These are phyloP conservation scores for Pelmatolapia mariae DNA, from an alignment of 2,113 vertebrate genomes.

Conservation along the genomic window DNA sequence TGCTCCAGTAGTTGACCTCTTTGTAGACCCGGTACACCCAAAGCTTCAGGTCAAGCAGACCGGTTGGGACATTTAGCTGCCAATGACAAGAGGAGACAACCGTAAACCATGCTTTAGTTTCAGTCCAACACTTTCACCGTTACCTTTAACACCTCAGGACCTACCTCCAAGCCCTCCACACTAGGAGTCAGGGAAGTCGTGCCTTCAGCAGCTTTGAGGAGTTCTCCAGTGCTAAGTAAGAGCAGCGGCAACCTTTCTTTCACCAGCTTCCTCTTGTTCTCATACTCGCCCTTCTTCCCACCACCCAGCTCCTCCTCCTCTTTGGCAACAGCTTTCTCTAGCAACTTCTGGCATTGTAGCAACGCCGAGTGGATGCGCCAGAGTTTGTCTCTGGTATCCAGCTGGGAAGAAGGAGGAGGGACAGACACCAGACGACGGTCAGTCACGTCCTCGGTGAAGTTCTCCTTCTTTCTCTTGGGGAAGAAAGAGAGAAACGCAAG, in stretches of 20 bases:
- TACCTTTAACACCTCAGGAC: not conserved
- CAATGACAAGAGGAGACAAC: not conserved
- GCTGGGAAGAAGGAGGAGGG: conserved; percentile 49
- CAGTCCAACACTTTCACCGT: not conserved
- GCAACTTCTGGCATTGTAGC: conserved; percentile 52
- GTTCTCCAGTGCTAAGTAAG: conserved; percentile 36
- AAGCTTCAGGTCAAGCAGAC: conserved; percentile 60
- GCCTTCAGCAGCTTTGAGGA: conserved; percentile 46
- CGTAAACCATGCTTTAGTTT: not conserved
- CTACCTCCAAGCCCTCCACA: conserved; percentile 44
- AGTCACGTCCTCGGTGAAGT: conserved; percentile 4
- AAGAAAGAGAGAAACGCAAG: not conserved
- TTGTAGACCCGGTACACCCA: conserved; percentile 64
- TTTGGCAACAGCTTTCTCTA: conserved; percentile 59
- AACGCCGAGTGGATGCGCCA: conserved; percentile 65
- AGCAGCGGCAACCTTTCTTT: conserved; percentile 54
- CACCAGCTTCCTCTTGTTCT: conserved; percentile 49
- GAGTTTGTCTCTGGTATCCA: conserved; percentile 56
- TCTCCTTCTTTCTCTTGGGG: conserved; percentile 59
- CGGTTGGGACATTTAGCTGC: conserved; percentile 22
- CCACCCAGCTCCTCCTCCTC: conserved; percentile 53
- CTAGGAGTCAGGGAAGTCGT: conserved; percentile 10
- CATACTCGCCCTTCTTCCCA: conserved; percentile 45
- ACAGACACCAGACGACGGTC: conserved; percentile 54
- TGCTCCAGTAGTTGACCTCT: conserved; percentile 70